Evolutionary conservation across 2,888 invertebrate species (phyloP).

Genomic region (Plusia festucae): DNA sequence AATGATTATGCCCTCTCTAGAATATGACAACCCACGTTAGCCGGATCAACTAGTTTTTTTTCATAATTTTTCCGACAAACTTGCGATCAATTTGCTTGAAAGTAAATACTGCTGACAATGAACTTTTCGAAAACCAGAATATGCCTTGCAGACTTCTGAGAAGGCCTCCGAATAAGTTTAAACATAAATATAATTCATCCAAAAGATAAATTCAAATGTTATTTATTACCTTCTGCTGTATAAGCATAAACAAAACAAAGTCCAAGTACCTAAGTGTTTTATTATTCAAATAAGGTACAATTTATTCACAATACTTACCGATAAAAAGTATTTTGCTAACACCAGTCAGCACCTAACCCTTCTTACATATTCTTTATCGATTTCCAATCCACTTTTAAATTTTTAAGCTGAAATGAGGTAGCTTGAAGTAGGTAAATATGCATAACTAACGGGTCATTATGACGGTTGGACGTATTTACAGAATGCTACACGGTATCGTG

Average conservation of each 20-base stretch:
- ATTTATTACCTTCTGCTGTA: background rate
- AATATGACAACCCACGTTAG: too few relatives aligned
- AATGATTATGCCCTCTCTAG: too few relatives aligned
- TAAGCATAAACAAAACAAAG: conserved; percentile 5
- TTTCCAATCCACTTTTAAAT: background rate
- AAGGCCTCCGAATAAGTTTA: too few relatives aligned
- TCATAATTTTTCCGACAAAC: too few relatives aligned
- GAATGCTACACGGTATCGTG: background rate
- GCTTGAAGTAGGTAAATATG: background rate
- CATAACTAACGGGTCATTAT: background rate
- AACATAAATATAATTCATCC: background rate
- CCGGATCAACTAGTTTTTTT: too few relatives aligned
- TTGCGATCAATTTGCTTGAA: too few relatives aligned
- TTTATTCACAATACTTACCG: background rate
- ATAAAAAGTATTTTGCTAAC: background rate
- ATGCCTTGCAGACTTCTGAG: too few relatives aligned
- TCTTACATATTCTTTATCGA: background rate
- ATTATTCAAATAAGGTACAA: background rate
- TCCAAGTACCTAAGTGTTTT: conserved; percentile 5
- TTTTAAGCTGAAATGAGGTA: background rate
- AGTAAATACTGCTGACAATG: too few relatives aligned
- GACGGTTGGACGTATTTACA: background rate
- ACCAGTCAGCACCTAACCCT: background rate
- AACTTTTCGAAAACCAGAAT: too few relatives aligned
- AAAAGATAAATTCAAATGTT: background rate